Evolutionary conservation across 2,797 vertebrate genomes (phyloP).

Genomic region (Melanotaenia boesemani): DNA sequence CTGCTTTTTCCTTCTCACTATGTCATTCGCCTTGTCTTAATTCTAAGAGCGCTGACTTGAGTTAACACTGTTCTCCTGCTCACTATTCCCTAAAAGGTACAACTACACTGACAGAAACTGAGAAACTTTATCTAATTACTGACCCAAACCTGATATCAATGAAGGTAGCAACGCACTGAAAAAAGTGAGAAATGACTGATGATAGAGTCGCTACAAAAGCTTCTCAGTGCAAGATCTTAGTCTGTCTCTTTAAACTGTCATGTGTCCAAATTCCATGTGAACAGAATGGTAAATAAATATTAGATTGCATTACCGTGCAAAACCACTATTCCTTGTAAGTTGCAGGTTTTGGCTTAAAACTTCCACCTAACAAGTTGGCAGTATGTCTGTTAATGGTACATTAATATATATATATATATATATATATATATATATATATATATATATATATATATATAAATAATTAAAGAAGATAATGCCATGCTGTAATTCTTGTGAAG

Average conservation of each 20-base stretch:
- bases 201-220: neutral
- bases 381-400: no score
- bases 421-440: neutral
- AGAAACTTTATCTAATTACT: constrained; percentile 24
- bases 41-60: constrained; percentile 75
- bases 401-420: neutral
- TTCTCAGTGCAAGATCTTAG: neutral
- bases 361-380: neutral
- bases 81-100: constrained; percentile 46
- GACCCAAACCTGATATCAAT: constrained; percentile 26
- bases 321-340: neutral
- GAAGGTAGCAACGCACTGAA: constrained; percentile 32
- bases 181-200: neutral
- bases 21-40: constrained; percentile 67
- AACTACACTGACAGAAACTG: constrained; percentile 31
- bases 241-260: neutral
- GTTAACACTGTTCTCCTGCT: constrained; percentile 60
- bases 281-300: neutral
- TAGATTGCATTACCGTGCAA: neutral
- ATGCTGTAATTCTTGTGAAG: neutral
- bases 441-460: neutral
- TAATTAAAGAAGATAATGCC: neutral
- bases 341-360: neutral
- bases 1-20: constrained; percentile 64
- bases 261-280: neutral